Base-by-base conservation (phyloP, 2,113 vertebrate species). In the Burhinus oedicnemus region DNA sequence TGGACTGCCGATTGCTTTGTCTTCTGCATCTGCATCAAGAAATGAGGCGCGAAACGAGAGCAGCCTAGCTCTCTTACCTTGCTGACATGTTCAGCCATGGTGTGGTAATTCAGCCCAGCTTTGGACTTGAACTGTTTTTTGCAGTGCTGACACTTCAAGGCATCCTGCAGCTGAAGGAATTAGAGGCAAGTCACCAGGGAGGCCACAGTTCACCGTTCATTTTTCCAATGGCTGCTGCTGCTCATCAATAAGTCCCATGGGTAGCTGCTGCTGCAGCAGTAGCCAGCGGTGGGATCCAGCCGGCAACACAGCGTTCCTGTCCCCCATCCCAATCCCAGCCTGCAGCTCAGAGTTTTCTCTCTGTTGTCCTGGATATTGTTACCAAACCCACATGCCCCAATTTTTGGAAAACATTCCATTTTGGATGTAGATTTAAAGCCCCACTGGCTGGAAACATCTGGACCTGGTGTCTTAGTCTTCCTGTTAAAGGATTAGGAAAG, bases 81-180 rank as follows among this genome's bases (percentile, higher is more conserved):
- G 97, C 98, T 98, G 87, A 98, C 98, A 78, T 99, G 99, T 74
- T 99, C 99, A 5, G 99, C 99, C 99, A 99, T 99, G 89, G 98
- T 99, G 98, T 99, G 99, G 97, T 99, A 99, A 98, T 99, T 99
- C 96, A 99, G 98, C n/a, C 99, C 99, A 2, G 99, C 99, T 97
- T 99, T 99, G 88, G 99, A 99, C 94, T 99, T 99, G 98, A 99
- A 99, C 97, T 99, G 99, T 95, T 99, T 99, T 92, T 99, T 98
- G 97, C 99, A 99, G 97, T 99, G 99, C 90, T 99, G 99, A 98
- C 99, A 99, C 97, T 99, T 99, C 97, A 99, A 98, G 34, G 99
- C 99, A 38, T 99, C 99, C 98, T 99, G 99, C 95, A 99, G 98
- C 99, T 99, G 96, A 79, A 94, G 45, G 93, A 81, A 96, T 61